These are phyloP conservation scores for Sussaba pulchella DNA, from an alignment of 2,888 invertebrate genomes.

Conservation along the genomic window DNA sequence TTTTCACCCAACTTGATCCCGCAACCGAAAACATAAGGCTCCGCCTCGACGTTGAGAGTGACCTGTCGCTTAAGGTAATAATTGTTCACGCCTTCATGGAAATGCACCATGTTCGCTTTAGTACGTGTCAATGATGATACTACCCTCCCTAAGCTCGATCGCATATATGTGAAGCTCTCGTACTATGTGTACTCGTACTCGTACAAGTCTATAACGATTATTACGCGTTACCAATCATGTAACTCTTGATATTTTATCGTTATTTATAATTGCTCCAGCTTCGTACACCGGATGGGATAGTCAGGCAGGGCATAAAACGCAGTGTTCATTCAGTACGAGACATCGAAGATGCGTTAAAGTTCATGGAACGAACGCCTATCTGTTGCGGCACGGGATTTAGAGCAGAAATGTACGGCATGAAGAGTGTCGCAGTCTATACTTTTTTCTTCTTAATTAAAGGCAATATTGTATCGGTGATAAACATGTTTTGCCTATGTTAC, in stretches of 20 bases:
- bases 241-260: no score
- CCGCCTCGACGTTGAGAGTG: no score
- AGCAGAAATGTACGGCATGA: not conserved
- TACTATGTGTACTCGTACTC: no score
- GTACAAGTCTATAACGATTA: not conserved
- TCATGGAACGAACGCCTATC: not conserved
- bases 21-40: no score
- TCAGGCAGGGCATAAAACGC: not conserved
- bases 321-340: not conserved
- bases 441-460: not conserved
- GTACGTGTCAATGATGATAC: not conserved
- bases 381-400: not conserved
- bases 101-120: not conserved
- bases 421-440: conserved; percentile 2
- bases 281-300: not conserved
- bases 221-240: no score
- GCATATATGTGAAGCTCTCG: no score
- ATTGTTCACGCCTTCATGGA: no score
- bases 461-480: no score
- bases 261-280: not conserved
- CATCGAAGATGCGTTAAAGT: not conserved
- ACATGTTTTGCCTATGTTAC: no score
- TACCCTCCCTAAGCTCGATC: no score
- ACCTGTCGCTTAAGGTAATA: no score
- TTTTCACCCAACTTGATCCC: no score